phyloP scores from a whole-genome alignment of 2,113 vertebrate genomes.

The Nothocercus nigrocapillus region DNA sequence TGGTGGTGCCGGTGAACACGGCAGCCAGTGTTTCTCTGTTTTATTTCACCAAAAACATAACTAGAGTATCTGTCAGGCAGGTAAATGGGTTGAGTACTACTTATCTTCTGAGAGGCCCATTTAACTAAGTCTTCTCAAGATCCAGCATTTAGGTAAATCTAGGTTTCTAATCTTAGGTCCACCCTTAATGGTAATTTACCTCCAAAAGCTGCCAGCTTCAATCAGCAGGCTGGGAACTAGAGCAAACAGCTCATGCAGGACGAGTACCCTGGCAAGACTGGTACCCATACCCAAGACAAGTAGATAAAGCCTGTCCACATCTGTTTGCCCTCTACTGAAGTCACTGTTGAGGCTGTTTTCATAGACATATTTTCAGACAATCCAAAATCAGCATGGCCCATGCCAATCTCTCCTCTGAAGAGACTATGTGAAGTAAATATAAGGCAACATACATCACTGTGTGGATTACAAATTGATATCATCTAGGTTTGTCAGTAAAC shows the following conservation, averaged over 20 bases:
- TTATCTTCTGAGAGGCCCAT: neutral
- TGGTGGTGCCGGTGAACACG: neutral
- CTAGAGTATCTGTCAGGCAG: accelerated
- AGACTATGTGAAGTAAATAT: neutral
- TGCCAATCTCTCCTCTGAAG: neutral
- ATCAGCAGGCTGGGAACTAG: neutral
- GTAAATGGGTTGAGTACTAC: neutral
- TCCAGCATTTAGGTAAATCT: neutral
- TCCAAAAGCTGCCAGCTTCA: neutral
- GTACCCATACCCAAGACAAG: neutral
- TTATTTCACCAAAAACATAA: neutral
- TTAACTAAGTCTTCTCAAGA: neutral
- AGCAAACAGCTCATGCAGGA: neutral
- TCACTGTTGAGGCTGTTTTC: neutral
- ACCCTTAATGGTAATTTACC: neutral
- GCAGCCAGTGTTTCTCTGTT: neutral
- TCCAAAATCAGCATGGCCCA: neutral
- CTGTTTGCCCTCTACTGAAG: neutral
- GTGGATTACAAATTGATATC: neutral
- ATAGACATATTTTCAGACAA: neutral
- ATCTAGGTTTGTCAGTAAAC: neutral
- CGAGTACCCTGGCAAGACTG: neutral
- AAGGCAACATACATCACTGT: neutral
- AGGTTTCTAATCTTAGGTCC: neutral
- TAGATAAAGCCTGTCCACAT: neutral